Evolutionary conservation across 1,140 invertebrate species (phyloP).

Genomic region (Drosophila bocki): DNA sequence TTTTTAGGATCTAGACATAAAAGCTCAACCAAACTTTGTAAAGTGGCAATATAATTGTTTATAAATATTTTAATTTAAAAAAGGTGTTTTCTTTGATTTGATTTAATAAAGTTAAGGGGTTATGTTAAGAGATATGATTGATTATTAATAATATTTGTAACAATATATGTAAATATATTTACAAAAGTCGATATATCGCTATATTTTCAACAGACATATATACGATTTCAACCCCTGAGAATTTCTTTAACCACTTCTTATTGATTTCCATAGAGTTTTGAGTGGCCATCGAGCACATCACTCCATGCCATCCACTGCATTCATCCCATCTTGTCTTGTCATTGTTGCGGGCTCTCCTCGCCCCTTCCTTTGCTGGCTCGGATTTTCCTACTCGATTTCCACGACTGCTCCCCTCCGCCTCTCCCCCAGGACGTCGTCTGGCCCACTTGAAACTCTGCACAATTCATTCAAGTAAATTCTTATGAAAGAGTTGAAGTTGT

Average conservation of each 20-base stretch:
- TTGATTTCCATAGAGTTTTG: slow-evolving; percentile 51
- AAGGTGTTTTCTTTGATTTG: background rate
- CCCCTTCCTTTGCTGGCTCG: background rate
- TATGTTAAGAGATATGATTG: background rate
- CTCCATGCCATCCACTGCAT: slow-evolving; percentile 32
- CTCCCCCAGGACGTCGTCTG: slow-evolving; percentile 10
- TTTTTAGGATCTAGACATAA: background rate
- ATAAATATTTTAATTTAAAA: background rate
- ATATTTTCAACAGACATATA: background rate
- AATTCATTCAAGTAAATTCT: slow-evolving; percentile 78
- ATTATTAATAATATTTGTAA: too few relatives aligned
- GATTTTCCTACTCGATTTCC: background rate
- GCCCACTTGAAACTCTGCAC: slow-evolving; percentile 63
- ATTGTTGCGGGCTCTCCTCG: slow-evolving; percentile 56
- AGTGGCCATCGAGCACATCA: slow-evolving; percentile 42
- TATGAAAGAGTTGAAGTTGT: slow-evolving; percentile 75
- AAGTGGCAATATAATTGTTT: background rate
- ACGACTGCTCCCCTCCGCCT: background rate
- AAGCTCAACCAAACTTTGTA: background rate
- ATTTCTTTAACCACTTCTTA: slow-evolving; percentile 48
- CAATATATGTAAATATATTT: too few relatives aligned
- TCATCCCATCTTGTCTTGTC: slow-evolving; percentile 62
- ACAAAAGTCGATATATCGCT: background rate
- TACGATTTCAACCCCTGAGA: background rate
- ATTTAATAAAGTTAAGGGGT: background rate